A percentile compares a stretch with the other conserved stretches of the same genome.
Evolutionary conservation across 2,113 vertebrate species (phyloP).

Genomic region (Spilogale gracilis): DNA sequence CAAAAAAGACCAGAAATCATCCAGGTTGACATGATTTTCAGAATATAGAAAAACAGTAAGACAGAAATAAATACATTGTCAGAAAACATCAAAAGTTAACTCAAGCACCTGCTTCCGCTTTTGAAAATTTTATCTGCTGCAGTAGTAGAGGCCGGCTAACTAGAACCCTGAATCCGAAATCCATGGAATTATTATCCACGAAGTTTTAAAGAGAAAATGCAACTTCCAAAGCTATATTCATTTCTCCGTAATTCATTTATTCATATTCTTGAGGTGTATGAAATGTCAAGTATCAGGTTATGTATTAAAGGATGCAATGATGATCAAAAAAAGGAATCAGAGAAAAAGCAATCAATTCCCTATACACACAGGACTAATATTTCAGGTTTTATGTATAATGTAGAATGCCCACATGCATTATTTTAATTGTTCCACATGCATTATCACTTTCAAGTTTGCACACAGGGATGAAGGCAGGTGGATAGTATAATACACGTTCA

Average conservation of each 20-base stretch:
- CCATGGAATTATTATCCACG: neutral
- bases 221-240: neutral
- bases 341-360: neutral
- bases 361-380: neutral
- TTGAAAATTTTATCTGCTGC: neutral
- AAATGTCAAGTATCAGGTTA: neutral
- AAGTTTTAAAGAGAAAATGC: slow-evolving; percentile 30
- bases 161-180: neutral
- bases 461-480: neutral
- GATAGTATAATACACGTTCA: neutral
- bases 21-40: neutral
- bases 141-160: neutral
- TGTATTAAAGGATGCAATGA: neutral
- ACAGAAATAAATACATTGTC: slow-evolving; percentile 22
- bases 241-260: neutral
- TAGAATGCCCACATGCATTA: neutral
- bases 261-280: neutral
- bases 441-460: neutral
- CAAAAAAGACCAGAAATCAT: slow-evolving; percentile 17
- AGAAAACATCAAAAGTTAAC: slow-evolving; percentile 32
- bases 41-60: neutral
- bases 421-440: neutral
- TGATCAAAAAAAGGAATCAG: neutral
- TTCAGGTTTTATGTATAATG: neutral
- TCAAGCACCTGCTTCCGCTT: neutral